A percentile compares a stretch with the other conserved stretches of the same genome.
Conservation (phyloP, 1,140 invertebrate species). For the Dufourea novaeangliae region DNA sequence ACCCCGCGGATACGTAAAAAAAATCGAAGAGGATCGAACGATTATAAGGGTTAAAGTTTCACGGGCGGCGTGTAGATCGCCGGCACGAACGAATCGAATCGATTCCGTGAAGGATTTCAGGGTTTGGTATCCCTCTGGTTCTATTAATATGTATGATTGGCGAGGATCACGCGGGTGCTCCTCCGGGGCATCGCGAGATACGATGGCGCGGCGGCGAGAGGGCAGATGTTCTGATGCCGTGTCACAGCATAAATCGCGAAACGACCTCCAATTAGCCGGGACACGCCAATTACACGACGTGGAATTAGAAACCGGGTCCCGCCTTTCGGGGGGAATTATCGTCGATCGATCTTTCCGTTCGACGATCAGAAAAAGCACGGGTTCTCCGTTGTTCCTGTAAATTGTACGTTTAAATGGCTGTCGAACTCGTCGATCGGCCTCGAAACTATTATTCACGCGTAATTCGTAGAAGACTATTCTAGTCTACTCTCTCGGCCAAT, state of each 20-base stretch:
- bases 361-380: background rate
- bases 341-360: background rate
- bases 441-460: no score
- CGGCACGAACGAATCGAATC: slow-evolving; percentile 8
- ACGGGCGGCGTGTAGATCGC: background rate
- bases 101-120: slow-evolving; percentile 60
- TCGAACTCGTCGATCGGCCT: background rate
- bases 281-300: slow-evolving; percentile 66
- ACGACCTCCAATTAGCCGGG: slow-evolving; percentile 71
- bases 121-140: slow-evolving; percentile 54
- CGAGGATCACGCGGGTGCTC: slow-evolving; percentile 65
- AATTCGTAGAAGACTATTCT: no score
- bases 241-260: slow-evolving; percentile 71
- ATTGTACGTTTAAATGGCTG: background rate
- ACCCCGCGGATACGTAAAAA: no score
- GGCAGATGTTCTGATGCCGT: slow-evolving; percentile 68
- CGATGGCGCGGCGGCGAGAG: slow-evolving; percentile 39
- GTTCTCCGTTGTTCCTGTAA: background rate
- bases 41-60: background rate
- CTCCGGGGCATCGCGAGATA: slow-evolving; percentile 59
- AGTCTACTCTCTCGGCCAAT: no score
- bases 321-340: slow-evolving; percentile 10
- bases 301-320: slow-evolving; percentile 60
- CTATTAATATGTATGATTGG: slow-evolving; percentile 78
- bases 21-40: background rate